These are phyloP conservation scores for Folsomia candida DNA, from an alignment of 2,888 invertebrate genomes.

Conservation along the genomic window DNA sequence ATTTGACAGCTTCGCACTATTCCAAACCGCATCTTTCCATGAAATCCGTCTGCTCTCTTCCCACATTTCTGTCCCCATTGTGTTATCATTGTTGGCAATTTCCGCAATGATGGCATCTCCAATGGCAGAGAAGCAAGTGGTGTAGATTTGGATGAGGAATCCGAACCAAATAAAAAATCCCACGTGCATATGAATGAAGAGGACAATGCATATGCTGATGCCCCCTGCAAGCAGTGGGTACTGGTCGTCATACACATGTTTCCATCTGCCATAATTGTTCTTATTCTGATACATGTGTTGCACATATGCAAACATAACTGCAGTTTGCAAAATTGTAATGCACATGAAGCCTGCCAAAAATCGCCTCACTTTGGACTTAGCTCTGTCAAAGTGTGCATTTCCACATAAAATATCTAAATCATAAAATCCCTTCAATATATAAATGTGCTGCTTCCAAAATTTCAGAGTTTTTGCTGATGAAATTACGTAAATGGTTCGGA, in stretches of 20 bases:
- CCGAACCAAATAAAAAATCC: not conserved
- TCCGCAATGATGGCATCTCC: not conserved
- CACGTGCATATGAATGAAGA: not conserved
- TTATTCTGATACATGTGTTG: not conserved
- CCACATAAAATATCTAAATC: not conserved
- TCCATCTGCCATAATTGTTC: too few species aligned
- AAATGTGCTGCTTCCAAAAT: not conserved
- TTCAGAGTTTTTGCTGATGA: not conserved
- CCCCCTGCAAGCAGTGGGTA: too few species aligned
- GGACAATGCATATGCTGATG: too few species aligned
- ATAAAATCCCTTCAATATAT: not conserved
- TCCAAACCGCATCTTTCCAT: too few species aligned
- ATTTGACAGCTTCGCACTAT: not conserved
- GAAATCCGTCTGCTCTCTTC: not conserved
- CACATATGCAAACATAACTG: not conserved
- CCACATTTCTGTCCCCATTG: too few species aligned
- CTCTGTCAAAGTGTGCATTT: not conserved
- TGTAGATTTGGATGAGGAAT: slow-evolving; percentile 5
- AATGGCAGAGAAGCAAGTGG: slow-evolving; percentile 2
- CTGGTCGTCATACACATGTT: not conserved
- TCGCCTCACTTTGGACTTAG: not conserved
- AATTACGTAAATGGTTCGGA: not conserved
- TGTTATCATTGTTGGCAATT: not conserved
- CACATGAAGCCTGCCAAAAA: not conserved
- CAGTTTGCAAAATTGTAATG: not conserved